Conservation (phyloP, 2,797 vertebrate genomes). For the Mormyrops attenuatus region DNA sequence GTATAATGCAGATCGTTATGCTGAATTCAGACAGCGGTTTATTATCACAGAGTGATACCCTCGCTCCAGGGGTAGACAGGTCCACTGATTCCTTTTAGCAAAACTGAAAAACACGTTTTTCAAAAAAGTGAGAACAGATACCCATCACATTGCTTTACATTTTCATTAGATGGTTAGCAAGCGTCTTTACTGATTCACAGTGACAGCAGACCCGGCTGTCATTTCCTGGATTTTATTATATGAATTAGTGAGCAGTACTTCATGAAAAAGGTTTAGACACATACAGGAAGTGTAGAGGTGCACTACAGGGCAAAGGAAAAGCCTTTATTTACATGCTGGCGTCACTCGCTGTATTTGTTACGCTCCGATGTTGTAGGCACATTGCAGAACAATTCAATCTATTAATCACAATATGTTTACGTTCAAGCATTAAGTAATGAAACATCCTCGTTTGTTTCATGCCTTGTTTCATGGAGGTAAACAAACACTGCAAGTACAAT, state of each 20-base stretch:
- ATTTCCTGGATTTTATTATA: not conserved
- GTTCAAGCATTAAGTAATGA: not conserved
- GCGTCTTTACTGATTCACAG: not conserved
- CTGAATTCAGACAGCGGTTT: not conserved
- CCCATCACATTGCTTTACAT: not conserved
- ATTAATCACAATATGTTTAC: not conserved
- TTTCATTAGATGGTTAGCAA: not conserved
- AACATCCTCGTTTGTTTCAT: not conserved
- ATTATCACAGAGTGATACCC: not conserved
- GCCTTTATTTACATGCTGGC: not conserved
- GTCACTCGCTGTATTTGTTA: not conserved
- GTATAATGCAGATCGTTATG: not conserved
- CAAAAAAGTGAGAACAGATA: not conserved
- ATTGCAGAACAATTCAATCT: not conserved
- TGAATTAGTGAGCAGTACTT: not conserved
- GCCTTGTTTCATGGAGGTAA: not conserved
- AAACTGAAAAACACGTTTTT: not conserved
- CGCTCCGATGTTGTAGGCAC: not conserved
- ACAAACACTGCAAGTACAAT: not conserved
- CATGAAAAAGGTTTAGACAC: not conserved
- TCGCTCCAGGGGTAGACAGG: not conserved
- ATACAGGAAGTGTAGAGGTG: not conserved
- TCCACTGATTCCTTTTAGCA: not conserved
- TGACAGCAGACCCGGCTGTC: not conserved
- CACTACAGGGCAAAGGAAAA: not conserved